Base-by-base conservation (phyloP, 2,797 vertebrate species). In the Eospalax fontanierii region DNA sequence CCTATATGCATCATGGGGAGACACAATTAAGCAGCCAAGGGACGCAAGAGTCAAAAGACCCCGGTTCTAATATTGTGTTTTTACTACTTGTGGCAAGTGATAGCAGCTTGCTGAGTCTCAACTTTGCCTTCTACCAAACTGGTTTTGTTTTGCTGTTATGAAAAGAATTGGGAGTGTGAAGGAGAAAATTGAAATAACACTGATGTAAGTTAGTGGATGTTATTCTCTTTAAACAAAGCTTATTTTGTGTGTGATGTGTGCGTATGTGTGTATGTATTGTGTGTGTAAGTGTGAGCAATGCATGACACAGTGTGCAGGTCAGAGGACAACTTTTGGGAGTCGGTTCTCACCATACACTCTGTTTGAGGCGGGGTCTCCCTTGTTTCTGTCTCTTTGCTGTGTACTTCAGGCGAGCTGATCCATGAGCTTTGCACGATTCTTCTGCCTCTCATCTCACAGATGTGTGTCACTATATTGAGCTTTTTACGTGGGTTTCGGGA, bases 141-240 rank as follows among this genome's bases (percentile, higher is more conserved):
- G 50, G 66, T 4, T 40, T 91, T n/a, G 38, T 63, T 61, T 93
- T 68, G 46, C 43, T 93, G 61, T 11, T 61, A 73, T 59, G 21
- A 7, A 7, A 50, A 79, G 28, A 54, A 11, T 6, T 83, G 43
- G 65, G 43, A 54, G 50, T 80, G 50, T 75, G n/a, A 50, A 71
- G 61, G 59, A 92, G 73, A 92, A 82, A 35, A 87, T 16, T 84
- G 57, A 87, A 92, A 87, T 76, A 21, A 84, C 54, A 81, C 30
- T 28, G 6, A 15, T 24, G 2, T 43, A 59, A 38, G 35, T 40
- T 28, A 71, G 38, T 61, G 4, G 54, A n/a, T 30, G 35, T 38
- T 2, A 18, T 54, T 54, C 50, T 54, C 14, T 54, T 54, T 54
- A 54, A 54, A 54, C 50, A 54, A 54, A 54, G 50, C 14, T 54